A percentile compares a stretch with the other conserved stretches of the same genome.
These are phyloP conservation scores for Brachionus rubens DNA, from an alignment of 1,140 invertebrate genomes.

Conservation along the genomic window DNA sequence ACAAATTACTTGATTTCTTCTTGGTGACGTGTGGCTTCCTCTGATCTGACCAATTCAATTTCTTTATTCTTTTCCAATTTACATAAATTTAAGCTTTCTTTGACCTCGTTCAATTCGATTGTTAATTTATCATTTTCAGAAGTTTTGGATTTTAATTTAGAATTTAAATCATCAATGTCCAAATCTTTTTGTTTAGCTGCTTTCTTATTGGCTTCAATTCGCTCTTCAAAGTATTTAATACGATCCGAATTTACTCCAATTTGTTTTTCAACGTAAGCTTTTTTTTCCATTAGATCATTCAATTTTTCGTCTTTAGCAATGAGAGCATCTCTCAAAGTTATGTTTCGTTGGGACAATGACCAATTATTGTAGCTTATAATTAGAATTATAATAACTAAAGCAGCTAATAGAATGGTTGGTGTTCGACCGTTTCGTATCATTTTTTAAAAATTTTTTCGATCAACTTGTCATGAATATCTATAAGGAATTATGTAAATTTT, in stretches of 20 bases:
- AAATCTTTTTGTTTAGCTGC: not conserved
- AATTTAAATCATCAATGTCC: constrained; percentile 15
- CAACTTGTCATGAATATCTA: too few species aligned
- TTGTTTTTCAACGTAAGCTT: constrained; percentile 27
- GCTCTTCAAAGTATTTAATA: constrained; percentile 30
- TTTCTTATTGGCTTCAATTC: constrained; percentile 22
- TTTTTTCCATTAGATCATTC: constrained; percentile 30
- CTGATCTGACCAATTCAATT: not conserved
- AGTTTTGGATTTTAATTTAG: not conserved
- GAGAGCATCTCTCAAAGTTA: not conserved
- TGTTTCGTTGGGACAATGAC: constrained; percentile 2
- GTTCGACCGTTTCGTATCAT: constrained; percentile 35
- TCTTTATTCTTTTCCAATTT: constrained; percentile 23
- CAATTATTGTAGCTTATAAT: constrained; percentile 4
- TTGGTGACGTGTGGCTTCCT: not conserved
- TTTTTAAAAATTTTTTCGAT: too few species aligned
- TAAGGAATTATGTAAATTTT: too few species aligned
- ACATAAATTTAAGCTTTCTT: not conserved
- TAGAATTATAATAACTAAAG: not conserved
- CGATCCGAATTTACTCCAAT: constrained; percentile 12
- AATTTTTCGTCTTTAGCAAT: constrained; percentile 27
- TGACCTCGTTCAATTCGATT: constrained; percentile 8
- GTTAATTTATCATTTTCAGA: constrained; percentile 5
- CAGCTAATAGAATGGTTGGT: constrained; percentile 1
- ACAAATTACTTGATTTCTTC: not conserved